Conservation (phyloP, 2,888 invertebrate genomes). For the Philaethria dido region DNA sequence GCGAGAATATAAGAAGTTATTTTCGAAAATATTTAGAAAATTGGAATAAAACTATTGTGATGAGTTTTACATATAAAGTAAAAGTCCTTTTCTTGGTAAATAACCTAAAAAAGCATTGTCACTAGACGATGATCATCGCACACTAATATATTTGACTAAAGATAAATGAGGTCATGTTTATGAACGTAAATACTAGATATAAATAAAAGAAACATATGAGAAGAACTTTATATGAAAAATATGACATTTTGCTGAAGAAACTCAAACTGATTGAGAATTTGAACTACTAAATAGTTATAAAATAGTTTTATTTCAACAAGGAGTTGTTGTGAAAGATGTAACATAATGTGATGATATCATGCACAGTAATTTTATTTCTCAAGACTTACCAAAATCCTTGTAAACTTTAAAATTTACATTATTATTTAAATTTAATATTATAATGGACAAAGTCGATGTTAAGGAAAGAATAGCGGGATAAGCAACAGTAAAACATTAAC, state of each 20-base stretch:
- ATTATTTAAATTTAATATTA: conserved; percentile 9
- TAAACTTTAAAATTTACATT: conserved; percentile 25
- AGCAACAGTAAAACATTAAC: conserved; percentile 24
- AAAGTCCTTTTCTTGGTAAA: neutral
- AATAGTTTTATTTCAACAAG: conserved; percentile 32
- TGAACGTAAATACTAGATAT: neutral
- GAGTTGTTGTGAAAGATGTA: conserved; percentile 28
- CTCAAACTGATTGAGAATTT: neutral
- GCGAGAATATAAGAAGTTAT: conserved; percentile 18
- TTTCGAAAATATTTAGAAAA: conserved; percentile 16
- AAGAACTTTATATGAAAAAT: neutral
- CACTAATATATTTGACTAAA: neutral
- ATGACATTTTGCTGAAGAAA: neutral
- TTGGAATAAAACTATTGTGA: conserved; percentile 18
- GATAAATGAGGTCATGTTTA: neutral
- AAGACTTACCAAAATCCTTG: conserved; percentile 42
- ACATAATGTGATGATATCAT: conserved; percentile 31
- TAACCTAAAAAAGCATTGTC: conserved; percentile 2
- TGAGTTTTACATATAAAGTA: neutral
- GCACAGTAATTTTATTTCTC: conserved; percentile 29
- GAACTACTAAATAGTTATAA: neutral
- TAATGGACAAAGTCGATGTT: conserved; percentile 8
- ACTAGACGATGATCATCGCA: neutral
- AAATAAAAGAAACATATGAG: neutral
- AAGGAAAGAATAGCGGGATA: conserved; percentile 38